phyloP scores from a whole-genome alignment of 2,113 vertebrate species.

The Zosterops japonicus region DNA sequence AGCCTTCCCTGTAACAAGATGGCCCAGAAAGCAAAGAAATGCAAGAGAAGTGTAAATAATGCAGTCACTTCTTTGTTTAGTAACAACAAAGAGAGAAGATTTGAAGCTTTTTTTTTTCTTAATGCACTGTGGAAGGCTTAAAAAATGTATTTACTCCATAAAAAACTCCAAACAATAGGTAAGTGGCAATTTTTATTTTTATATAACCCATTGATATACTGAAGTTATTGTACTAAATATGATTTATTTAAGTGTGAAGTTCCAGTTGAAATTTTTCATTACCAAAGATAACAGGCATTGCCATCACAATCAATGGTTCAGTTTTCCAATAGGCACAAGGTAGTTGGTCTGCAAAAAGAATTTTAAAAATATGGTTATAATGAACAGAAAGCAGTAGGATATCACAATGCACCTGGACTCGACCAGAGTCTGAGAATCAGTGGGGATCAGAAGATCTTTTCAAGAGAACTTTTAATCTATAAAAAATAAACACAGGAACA shows the following conservation, averaged over 20 bases:
- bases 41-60: neutral
- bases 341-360: neutral
- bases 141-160: neutral
- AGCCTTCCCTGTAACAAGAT: neutral
- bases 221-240: neutral
- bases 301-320: neutral
- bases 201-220: neutral
- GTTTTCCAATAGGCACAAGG: neutral
- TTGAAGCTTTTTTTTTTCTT: neutral
- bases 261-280: neutral
- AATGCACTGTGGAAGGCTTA: rapidly evolving
- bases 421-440: neutral
- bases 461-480: neutral
- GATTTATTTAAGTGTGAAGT: neutral
- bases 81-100: neutral
- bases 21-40: neutral
- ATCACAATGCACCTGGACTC: too few species aligned
- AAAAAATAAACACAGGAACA: neutral
- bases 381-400: neutral
- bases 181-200: neutral
- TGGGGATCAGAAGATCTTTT: neutral
- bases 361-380: neutral
- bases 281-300: neutral
- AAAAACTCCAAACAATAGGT: rapidly evolving
- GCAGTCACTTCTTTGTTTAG: neutral